Conservation (phyloP, 2,797 vertebrate genomes). For the Pachyuromys duprasi region DNA sequence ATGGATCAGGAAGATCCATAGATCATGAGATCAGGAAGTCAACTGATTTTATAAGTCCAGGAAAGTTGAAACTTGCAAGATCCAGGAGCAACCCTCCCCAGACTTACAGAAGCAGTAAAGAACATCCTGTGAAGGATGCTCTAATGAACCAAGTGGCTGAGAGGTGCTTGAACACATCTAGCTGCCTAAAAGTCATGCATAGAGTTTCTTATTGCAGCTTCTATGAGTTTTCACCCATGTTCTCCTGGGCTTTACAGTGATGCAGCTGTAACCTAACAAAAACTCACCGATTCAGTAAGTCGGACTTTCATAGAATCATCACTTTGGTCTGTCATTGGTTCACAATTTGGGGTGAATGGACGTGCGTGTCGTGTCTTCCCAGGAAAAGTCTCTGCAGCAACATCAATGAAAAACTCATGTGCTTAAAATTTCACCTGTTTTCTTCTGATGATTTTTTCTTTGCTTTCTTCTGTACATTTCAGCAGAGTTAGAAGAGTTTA, state of each 20-base stretch:
- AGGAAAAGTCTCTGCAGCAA: background rate
- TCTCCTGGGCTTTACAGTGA: background rate
- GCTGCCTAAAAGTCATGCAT: background rate
- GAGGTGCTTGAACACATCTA: background rate
- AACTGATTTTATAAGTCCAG: background rate
- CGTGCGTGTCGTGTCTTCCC: background rate
- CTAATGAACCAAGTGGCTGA: too few species aligned
- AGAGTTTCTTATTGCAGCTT: background rate
- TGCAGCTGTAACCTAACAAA: background rate
- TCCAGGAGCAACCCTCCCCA: background rate
- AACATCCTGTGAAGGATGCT: background rate
- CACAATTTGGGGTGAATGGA: background rate
- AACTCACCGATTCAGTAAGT: background rate
- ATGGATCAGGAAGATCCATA: background rate
- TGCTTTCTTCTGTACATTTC: background rate
- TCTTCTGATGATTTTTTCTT: background rate
- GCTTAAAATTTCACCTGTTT: slow-evolving; percentile 32
- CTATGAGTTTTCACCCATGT: background rate
- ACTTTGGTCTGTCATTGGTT: background rate
- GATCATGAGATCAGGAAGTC: background rate
- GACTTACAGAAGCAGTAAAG: background rate
- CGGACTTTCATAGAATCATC: background rate
- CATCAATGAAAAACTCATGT: background rate
- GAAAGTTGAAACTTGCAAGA: background rate
- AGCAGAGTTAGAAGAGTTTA: slow-evolving; percentile 20